Evolutionary conservation across 2,888 invertebrate genomes (phyloP), one percentile per base, ranked within the genome.

Genomic region (Tromatobia lineatoria): DNA sequence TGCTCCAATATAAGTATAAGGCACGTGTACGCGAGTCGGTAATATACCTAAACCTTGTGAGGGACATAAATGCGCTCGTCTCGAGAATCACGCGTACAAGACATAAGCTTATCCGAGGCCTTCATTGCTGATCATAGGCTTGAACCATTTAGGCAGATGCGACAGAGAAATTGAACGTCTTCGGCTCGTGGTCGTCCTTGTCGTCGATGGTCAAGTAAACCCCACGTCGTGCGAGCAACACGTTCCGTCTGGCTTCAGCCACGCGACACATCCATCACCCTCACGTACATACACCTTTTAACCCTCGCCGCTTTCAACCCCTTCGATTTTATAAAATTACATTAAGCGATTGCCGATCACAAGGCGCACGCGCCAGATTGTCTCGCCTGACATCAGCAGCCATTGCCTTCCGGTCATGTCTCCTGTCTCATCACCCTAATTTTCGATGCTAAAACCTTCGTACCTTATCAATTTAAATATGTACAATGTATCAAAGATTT

Each of bases 81-180:
- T 47, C 61, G 50, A 38, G 47, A 61, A 42, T 7, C 50, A 59
- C 75, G 47, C 61, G 74, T 10, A n/a, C 42, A 11, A 38, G 38
- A 54, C 61, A 38, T 25, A 29, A 77, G 67, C 67, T 73, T 59
- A 57, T 67, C 61, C 29, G 34, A 29, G 70, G 66, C 42, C 23
- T 23, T 38, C 59, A 42, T 52, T 25, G 74, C 86, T 88, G 87
- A 91, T 91, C 89, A 90, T 87, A 90, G 89, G 90, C 86, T 89
- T 87, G 86, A 82, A 83, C 85, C 88, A 88, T 90, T 91, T 90
- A 91, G 92, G 91, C 92, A 91, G 92, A 91, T 92, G 92, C 89
- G 89, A 89, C 90, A 89, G 64, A 75, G 80, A 90, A 90, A 90
- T 88, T 88, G 85, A 87, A 83, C 89, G 87, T 90, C 88, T 85